Evolutionary conservation across 1,140 invertebrate species (phyloP).

Genomic region (Drosophila virilis): DNA sequence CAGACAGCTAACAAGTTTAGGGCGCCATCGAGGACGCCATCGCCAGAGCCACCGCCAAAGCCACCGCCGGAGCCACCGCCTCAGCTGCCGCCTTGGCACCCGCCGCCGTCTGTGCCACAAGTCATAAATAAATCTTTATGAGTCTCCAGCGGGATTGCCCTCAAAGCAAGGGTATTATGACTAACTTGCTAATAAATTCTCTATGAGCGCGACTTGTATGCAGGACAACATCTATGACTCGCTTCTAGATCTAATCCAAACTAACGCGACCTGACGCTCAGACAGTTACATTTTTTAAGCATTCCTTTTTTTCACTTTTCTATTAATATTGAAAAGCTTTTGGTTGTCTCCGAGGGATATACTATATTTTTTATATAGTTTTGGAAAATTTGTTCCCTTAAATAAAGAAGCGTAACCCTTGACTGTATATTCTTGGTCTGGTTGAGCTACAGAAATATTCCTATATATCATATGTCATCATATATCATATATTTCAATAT

Average conservation of each 20-base stretch:
- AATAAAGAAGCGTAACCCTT: too few relatives aligned
- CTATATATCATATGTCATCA: too few relatives aligned
- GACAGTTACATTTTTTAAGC: too few relatives aligned
- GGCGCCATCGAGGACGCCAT: slow-evolving; percentile 8
- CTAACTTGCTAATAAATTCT: slow-evolving; percentile 33
- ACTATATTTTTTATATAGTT: too few relatives aligned
- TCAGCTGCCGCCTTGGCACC: background rate
- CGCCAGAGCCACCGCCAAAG: background rate
- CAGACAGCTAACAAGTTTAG: slow-evolving; percentile 63
- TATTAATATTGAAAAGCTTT: too few relatives aligned
- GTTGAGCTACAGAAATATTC: too few relatives aligned
- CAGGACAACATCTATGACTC: background rate
- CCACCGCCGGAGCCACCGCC: background rate
- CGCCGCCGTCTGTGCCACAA: slow-evolving; percentile 13
- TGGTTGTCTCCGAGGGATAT: too few relatives aligned
- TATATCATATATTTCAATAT: too few relatives aligned
- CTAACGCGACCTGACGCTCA: background rate
- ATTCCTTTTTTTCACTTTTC: too few relatives aligned
- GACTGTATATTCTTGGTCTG: too few relatives aligned
- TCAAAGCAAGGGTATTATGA: slow-evolving; percentile 5
- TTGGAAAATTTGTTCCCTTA: too few relatives aligned
- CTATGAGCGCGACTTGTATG: background rate
- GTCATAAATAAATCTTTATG: slow-evolving; percentile 73
- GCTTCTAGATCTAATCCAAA: background rate
- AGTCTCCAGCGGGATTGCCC: slow-evolving; percentile 30